Evolutionary conservation across 2,113 vertebrate species (phyloP).

Genomic region (Myiopsitta monachus): DNA sequence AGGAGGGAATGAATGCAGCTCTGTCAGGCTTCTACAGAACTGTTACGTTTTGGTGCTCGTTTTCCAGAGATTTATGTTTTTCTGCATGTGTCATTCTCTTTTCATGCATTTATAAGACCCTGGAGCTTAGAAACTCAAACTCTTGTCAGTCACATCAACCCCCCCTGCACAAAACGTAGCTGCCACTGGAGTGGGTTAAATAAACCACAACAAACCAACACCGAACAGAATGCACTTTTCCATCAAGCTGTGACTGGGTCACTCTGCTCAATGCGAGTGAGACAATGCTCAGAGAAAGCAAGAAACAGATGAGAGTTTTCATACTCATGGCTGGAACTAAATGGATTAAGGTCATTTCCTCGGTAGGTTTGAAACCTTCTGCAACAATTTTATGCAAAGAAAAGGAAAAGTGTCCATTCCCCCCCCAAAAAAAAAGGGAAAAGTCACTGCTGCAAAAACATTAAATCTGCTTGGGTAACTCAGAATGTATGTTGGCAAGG

Average conservation of each 20-base stretch:
- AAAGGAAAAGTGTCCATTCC: not conserved
- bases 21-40: slow-evolving; percentile 39
- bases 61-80: slow-evolving; percentile 59
- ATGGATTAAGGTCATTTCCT: slow-evolving; percentile 69
- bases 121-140: slow-evolving; percentile 47
- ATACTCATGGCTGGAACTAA: slow-evolving; percentile 54
- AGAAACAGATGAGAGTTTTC: slow-evolving; percentile 52
- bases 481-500: slow-evolving; percentile 73
- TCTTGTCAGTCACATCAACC: slow-evolving; percentile 45
- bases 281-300: slow-evolving; percentile 30
- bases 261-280: not conserved
- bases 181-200: not conserved
- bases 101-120: slow-evolving; percentile 44
- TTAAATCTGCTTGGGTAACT: slow-evolving; percentile 71
- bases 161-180: slow-evolving; percentile 28
- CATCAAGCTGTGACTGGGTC: slow-evolving; percentile 43
- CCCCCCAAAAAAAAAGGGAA: not conserved
- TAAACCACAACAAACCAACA: slow-evolving; percentile 4
- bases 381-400: slow-evolving; percentile 44
- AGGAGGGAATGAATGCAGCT: not conserved
- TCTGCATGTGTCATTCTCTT: slow-evolving; percentile 31
- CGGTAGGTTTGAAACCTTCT: slow-evolving; percentile 54
- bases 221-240: slow-evolving; percentile 54
- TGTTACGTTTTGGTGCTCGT: slow-evolving; percentile 1
- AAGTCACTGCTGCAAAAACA: slow-evolving; percentile 58